A percentile compares a stretch with the other conserved stretches of the same genome.
phyloP scores from a whole-genome alignment of 2,797 vertebrate genomes.

The Parauchenoglanis ngamensis region DNA sequence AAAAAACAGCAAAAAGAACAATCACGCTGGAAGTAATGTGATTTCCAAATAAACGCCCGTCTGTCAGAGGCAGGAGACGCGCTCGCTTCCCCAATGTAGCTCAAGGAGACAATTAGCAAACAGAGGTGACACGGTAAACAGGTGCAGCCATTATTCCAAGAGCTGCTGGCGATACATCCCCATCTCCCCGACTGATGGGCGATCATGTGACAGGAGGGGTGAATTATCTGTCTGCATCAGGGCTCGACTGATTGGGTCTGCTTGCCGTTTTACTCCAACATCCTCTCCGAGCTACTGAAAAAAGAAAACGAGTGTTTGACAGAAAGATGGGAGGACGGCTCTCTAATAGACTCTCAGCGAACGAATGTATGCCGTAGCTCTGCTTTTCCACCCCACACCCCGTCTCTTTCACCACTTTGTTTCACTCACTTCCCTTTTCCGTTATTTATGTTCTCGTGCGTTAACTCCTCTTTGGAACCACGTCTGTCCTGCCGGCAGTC shows the following conservation, averaged over 20 bases:
- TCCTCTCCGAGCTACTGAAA: conserved; percentile 76
- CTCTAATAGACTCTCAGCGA: conserved; percentile 46
- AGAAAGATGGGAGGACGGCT: conserved; percentile 48
- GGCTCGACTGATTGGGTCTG: conserved; percentile 85
- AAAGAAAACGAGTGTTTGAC: conserved; percentile 57
- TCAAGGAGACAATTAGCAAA: conserved; percentile 99
- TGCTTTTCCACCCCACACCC: conserved; percentile 14
- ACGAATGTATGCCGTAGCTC: conserved; percentile 10
- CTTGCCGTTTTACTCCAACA: conserved; percentile 76
- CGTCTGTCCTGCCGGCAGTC: conserved; percentile 26
- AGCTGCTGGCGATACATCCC: conserved; percentile 95
- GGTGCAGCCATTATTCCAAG: conserved; percentile 98
- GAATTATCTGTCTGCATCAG: conserved; percentile 90
- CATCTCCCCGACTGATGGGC: conserved; percentile 91
- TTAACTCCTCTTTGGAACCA: conserved; percentile 26
- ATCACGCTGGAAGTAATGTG: conserved; percentile 91
- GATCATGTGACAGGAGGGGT: conserved; percentile 89
- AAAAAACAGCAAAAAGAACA: conserved; percentile 84
- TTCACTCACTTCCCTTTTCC: conserved; percentile 21
- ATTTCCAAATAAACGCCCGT: conserved; percentile 93
- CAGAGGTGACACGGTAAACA: conserved; percentile 99
- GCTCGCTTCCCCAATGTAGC: conserved; percentile 91
- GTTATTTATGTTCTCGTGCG: conserved; percentile 28
- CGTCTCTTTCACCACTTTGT: conserved; percentile 37
- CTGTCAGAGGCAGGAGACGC: conserved; percentile 91